phyloP scores from a whole-genome alignment of 2,888 invertebrate genomes.

The Harmothoe impar region DNA sequence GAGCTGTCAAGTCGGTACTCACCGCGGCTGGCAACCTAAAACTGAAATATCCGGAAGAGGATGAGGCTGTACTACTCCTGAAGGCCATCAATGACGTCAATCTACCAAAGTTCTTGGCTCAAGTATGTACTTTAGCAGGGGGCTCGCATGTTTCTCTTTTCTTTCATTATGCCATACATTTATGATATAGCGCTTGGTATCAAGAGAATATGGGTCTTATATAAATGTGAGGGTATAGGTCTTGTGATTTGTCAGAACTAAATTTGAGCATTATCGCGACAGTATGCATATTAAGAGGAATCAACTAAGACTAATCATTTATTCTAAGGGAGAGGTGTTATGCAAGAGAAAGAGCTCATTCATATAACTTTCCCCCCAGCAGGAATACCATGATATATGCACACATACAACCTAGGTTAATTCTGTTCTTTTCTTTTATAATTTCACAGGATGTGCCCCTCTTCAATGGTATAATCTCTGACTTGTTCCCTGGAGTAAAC shows the following conservation, averaged over 20 bases:
- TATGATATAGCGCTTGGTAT: not conserved
- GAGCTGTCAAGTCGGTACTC: slow-evolving; percentile 84
- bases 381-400: too few species aligned
- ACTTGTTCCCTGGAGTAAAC: slow-evolving; percentile 83
- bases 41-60: slow-evolving; percentile 81
- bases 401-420: too few species aligned
- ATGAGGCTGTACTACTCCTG: slow-evolving; percentile 82
- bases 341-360: too few species aligned
- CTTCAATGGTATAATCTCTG: slow-evolving; percentile 84
- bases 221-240: too few species aligned
- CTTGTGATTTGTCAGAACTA: too few species aligned
- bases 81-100: slow-evolving; percentile 84
- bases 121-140: slow-evolving; percentile 80
- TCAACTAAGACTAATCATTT: too few species aligned
- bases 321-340: too few species aligned
- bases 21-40: slow-evolving; percentile 84
- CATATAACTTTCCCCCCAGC: not conserved
- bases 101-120: slow-evolving; percentile 83
- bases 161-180: not conserved
- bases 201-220: too few species aligned
- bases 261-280: too few species aligned
- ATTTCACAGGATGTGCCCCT: slow-evolving; percentile 82
- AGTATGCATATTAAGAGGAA: too few species aligned
- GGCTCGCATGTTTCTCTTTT: not conserved
- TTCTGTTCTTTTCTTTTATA: not conserved